Percentiles rank a stretch among this genome's conserved stretches.
These are phyloP conservation scores for Lordiphosa collinella DNA, from an alignment of 1,140 invertebrate genomes.

Conservation along the genomic window DNA sequence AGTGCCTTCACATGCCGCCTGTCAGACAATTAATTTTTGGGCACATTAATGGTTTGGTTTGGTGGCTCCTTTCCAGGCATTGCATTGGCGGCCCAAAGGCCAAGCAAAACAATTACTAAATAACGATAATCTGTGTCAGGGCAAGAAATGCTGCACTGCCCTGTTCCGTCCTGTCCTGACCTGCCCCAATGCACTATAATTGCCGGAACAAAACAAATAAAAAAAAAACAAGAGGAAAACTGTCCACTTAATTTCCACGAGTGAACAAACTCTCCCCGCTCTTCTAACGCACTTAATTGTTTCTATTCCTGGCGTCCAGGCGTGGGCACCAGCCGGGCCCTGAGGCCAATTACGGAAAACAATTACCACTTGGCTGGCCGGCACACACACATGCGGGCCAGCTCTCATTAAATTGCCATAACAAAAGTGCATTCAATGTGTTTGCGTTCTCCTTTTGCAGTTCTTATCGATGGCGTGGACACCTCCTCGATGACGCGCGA, in stretches of 20 bases:
- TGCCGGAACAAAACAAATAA: conserved; percentile 9
- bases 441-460: conserved; percentile 41
- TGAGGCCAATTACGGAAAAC: conserved; percentile 74
- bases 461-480: conserved; percentile 93
- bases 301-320: conserved; percentile 32
- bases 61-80: conserved; percentile 18
- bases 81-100: conserved; percentile 18
- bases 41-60: conserved; percentile 46
- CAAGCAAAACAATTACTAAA: conserved; percentile 50
- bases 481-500: conserved; percentile 96
- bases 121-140: conserved; percentile 51
- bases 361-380: conserved; percentile 56
- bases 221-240: conserved; percentile 31
- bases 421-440: conserved; percentile 3
- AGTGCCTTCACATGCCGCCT: background rate
- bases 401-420: conserved; percentile 63
- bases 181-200: conserved; percentile 24
- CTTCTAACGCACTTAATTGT: conserved; percentile 72
- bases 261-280: conserved; percentile 35
- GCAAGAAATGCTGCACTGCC: conserved; percentile 1
- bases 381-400: conserved; percentile 22
- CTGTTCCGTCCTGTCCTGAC: too few relatives aligned
- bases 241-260: conserved; percentile 73
- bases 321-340: conserved; percentile 56
- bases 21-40: conserved; percentile 47